phyloP scores from a whole-genome alignment of 2,888 invertebrate genomes.

The Nineta flava region DNA sequence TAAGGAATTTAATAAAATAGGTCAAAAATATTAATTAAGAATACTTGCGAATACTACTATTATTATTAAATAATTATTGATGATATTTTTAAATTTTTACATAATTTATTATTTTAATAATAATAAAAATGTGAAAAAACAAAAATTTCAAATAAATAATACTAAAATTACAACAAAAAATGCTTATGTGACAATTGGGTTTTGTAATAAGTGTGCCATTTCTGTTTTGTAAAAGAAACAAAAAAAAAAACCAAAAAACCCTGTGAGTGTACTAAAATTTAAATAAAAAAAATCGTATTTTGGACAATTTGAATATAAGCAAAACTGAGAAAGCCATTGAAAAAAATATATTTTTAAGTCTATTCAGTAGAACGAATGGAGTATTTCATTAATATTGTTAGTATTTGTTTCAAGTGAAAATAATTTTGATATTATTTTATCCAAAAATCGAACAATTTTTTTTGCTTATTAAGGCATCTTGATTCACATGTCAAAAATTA shows the following conservation, averaged over 20 bases:
- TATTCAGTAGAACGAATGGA: too few relatives aligned
- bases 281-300: not conserved
- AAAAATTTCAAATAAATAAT: not conserved
- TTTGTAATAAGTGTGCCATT: constrained; percentile 31
- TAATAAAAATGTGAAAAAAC: too few relatives aligned
- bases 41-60: constrained; percentile 28
- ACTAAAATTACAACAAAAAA: constrained; percentile 1
- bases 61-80: constrained; percentile 19
- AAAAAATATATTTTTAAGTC: too few relatives aligned
- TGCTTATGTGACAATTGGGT: constrained; percentile 9
- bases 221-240: constrained; percentile 2
- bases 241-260: not conserved
- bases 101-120: not conserved
- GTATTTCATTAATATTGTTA: too few relatives aligned
- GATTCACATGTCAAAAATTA: too few relatives aligned
- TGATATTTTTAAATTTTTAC: constrained; percentile 10
- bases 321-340: constrained; percentile 1
- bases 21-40: not conserved
- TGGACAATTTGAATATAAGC: not conserved
- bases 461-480: too few relatives aligned
- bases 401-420: too few relatives aligned
- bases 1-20: constrained; percentile 11
- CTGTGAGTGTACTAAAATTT: not conserved
- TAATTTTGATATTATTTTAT: too few relatives aligned
- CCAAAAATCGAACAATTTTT: too few relatives aligned